Evolutionary conservation across 2,888 invertebrate species (phyloP).

Genomic region (Spialia ferax): DNA sequence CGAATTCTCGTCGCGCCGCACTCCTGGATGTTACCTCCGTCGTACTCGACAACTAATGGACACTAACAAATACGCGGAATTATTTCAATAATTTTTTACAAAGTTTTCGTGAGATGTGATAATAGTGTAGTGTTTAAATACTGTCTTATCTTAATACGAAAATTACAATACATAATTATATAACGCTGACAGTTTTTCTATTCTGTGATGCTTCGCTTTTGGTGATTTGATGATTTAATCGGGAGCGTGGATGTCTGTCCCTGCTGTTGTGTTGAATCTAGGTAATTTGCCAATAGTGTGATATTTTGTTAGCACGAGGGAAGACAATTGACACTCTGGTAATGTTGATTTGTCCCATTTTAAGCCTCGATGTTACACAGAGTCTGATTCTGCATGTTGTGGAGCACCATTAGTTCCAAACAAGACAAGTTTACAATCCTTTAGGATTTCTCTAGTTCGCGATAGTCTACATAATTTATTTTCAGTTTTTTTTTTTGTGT

Average conservation of each 20-base stretch:
- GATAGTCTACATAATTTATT: background rate
- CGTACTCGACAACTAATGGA: conserved; percentile 6
- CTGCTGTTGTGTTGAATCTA: background rate
- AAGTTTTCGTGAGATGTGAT: conserved; percentile 71
- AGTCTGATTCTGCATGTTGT: conserved; percentile 1
- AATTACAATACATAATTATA: conserved; percentile 51
- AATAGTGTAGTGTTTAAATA: conserved; percentile 65
- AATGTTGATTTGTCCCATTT: conserved; percentile 28
- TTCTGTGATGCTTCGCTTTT: conserved; percentile 60
- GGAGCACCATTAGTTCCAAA: background rate
- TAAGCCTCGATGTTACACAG: conserved; percentile 22
- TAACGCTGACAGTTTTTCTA: conserved; percentile 58
- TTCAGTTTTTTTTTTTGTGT: background rate
- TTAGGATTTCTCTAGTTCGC: background rate
- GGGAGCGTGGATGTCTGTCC: background rate
- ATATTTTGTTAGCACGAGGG: conserved; percentile 9
- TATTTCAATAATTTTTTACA: conserved; percentile 42
- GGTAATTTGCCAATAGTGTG: background rate
- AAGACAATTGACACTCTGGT: conserved; percentile 5
- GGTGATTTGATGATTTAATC: conserved; percentile 31
- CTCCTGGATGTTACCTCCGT: background rate
- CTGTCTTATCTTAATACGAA: conserved; percentile 51
- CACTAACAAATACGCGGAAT: conserved; percentile 12
- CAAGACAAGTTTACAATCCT: background rate
- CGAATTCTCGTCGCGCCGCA: background rate